Evolutionary conservation across 2,888 invertebrate genomes (phyloP), one percentile per base, ranked within the genome.

Genomic region (Venusia cambrica): DNA sequence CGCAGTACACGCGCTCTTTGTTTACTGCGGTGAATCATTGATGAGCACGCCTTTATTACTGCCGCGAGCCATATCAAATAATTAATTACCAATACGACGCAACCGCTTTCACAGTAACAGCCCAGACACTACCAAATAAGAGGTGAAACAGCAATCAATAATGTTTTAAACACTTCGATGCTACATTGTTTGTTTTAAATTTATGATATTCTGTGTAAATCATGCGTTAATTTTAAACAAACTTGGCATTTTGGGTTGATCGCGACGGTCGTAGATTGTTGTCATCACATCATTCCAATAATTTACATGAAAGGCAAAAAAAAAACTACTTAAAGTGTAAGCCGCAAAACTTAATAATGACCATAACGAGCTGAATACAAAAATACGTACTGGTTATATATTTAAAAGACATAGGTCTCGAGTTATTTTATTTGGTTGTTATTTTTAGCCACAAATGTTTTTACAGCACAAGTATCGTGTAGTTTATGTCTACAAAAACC

Each of bases 11-110:
- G 85, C 81, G 69, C 64, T 64, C 71, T 73, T 75, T 79, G 77
- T 78, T 78, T 75, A 73, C 62, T 57, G 54, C 57, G 37, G 58
- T 85, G 84, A 81, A 87, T 84, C 78, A 79, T 87, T 87, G 77
- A 87, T 87, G 73, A 76, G 69, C 54, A 38, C 54, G 56, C 61
- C 68, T 76, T 84, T 83, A 84, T 79, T 75, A 67, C 81, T 47
- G 51, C 74, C 70, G 59, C 73, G 58, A 62, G 64, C 68, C 55
- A 64, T 68, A 67, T 67, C 71, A 67, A 75, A 76, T 85, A 78
- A 83, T 81, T 84, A 85, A 85, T 83, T 81, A 79, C 69, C 63
- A 52, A 55, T 54, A 55, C 59, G 45, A 54, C 57, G 50, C 57
- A 32, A 37, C 39, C 37, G 45, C 40, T 43, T 48, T 50, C 45